Base-by-base conservation (phyloP, 1,140 invertebrate genomes). In the Drosophila pallidifrons region DNA sequence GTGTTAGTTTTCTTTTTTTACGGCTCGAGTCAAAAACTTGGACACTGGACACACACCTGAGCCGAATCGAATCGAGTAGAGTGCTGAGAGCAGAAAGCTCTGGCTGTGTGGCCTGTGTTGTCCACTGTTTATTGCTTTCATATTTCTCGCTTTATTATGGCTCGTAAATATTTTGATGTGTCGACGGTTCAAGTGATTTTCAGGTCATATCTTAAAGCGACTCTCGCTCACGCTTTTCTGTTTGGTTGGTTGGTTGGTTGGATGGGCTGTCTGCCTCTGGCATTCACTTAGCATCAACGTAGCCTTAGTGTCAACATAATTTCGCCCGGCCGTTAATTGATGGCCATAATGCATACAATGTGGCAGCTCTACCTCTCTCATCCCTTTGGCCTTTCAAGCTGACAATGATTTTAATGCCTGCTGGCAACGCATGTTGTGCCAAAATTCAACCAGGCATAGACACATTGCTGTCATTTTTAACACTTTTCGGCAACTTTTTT, bases 341-440 rank as follows among this genome's bases (percentile, higher is more conserved):
- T 87, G 79, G 80, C 73, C 73, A 77, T 87, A 82, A 85, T 85
- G 82, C 75, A 78, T 49, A 81, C 70, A 78, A 75, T 57, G 52
- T 76, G 61, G 30, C 69, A 61, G 59, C 77, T 60, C 32, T 25
- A 25, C 45, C 15, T 25, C 20, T 11, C 6, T 16, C 25, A 59
- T 58, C 45, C 61, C 38, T 8, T 11, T 45, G 30, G 16, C 47
- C 45, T 3, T 64, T 49, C 20, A 28, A 38, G 51, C 65, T 86
- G 85, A 89, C 85, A 89, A 86, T 89, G 82, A 89, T 90, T 90
- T 89, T 89, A 89, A 89, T 89, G 75, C 38, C 58, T n/a, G 30
- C 30, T 55, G 75, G 81, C 78, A 90, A 69, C 78, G 54, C 43
- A 32, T 77, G 71, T 72, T 69, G 30, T 25, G 47, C 35, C 49